phyloP scores from a whole-genome alignment of 2,113 vertebrate species.

The Porphyrio hochstetteri region DNA sequence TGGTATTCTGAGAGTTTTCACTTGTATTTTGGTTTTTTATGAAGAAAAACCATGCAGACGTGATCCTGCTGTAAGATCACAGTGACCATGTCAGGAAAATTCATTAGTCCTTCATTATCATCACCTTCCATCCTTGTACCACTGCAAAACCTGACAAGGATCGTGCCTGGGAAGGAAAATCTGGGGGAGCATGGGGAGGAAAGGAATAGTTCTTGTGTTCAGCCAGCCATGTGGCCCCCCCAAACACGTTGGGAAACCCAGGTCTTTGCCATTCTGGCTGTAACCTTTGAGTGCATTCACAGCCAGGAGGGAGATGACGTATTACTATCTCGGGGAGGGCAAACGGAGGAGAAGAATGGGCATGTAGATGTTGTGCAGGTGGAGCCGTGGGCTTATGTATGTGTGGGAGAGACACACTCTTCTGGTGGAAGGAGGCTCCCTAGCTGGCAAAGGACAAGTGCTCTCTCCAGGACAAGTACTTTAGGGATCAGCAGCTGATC shows the following conservation, averaged over 20 bases:
- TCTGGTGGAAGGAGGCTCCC: background rate
- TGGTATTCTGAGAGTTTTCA: background rate
- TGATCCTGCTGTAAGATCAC: background rate
- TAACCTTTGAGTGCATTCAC: background rate
- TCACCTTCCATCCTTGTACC: background rate
- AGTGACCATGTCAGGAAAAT: background rate
- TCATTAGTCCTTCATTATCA: background rate
- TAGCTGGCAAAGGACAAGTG: background rate
- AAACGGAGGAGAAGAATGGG: background rate
- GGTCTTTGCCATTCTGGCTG: background rate
- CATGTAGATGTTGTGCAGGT: background rate
- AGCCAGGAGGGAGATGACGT: background rate
- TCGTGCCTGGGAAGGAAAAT: background rate
- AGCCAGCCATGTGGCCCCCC: background rate
- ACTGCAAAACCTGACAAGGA: background rate
- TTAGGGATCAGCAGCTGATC: background rate
- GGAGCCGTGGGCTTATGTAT: background rate
- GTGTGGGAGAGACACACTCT: rapidly evolving
- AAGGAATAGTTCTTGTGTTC: background rate
- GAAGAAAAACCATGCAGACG: background rate
- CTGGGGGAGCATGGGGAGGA: background rate
- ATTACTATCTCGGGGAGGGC: background rate
- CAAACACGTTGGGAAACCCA: rapidly evolving
- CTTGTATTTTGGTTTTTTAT: background rate
- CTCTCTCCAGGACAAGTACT: background rate